Evolutionary conservation across 2,797 vertebrate genomes (phyloP), one percentile per base, ranked within the genome.

Genomic region (Labroides dimidiatus): DNA sequence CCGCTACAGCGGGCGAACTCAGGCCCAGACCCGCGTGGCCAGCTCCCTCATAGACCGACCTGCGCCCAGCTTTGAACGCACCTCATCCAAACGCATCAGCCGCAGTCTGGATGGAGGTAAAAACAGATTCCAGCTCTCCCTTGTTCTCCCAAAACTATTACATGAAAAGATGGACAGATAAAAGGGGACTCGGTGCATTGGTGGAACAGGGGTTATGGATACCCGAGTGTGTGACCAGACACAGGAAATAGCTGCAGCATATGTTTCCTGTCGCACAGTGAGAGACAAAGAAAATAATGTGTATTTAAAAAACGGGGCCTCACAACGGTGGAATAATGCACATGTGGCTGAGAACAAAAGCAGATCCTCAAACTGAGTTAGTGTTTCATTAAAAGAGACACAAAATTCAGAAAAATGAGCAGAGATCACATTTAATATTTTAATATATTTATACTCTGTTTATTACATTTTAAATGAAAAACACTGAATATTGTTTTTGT

Each of bases 51-150:
- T 99, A 78, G 97, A 98, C 88, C 94, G 98, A 37, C 97, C 97
- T 0, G 95, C 96, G 0, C 98, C 98, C 0, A 84, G 80, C 79
- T 99, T 99, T 23, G 93, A 97, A 10, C 96, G 98, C 24, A 95
- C 96, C 0, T 96, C 97, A 39, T 99, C 97, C 74, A 99, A 99
- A 68, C 96, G 97, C 36, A 92, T 95, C 80, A 98, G 97, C 37
- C 95, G 96, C 80, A 99, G 96, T 82, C 92, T 99, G n/a, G 97
- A 99, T 65, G 97, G 97, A 95, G 97, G 98, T 99, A 93, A 77
- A 2, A 11, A 27, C 19, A 50, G 15, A 16, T 30, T 62, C 20
- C 39, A n/a, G 24, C 19, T 52, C 33, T 11, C 10, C 1, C 17
- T 24, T 27, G 9, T 21, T 10, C 44, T 10, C 44, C 36, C 47